Evolutionary conservation across 2,888 invertebrate genomes (phyloP), one percentile per base, ranked within the genome.

Genomic region (Megalurothrips usitatus): DNA sequence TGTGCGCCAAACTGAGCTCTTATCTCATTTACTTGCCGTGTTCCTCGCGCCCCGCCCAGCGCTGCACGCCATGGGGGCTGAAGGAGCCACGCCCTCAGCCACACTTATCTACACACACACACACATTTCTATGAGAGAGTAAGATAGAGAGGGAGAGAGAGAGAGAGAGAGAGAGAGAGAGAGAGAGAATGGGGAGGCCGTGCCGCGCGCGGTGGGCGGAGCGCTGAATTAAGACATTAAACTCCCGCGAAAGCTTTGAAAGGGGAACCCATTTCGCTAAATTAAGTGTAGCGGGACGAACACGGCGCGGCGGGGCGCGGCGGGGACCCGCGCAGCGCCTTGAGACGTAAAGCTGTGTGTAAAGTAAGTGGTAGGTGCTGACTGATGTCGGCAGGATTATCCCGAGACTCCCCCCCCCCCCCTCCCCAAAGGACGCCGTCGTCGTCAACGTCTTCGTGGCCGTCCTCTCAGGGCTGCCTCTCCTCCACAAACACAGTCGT

Each of bases 1-100:
- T 58, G 58, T 19, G 58, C 34, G 34, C 58, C 68, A 75, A 75
- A 75, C 68, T 75, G 68, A 75, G 68, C 68, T 75, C 68, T 75
- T 75, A 75, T 75, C 68, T 75, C 68, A 75, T 75, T 75, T 75
- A 75, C 68, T 75, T 75, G 68, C 68, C 68, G 68, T 75, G 68
- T 75, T 26, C 14, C 68, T 75, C 68, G 11, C 68, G 23, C 23
- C 68, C 68, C 19, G 23, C 26, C 68, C 26, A n/a, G 23, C 26
- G 19, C 17, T 58, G 4, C 58, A 43, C 34, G 34, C 34, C 34
- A 43, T 6, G 3, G 34, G 34, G 3, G 34, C 34, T 6, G 3
- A 43, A 43, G 34, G 34, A 43, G 34, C 34, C 34, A 43, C 34
- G 34, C 34, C 34, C 34, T 3, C 52, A 52, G 14, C 12, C 52